Evolutionary conservation across 92 coral and sea anemone genomes (phyloP), one percentile per base, ranked within the genome.

Genomic region (Epizoanthus ramosus): DNA sequence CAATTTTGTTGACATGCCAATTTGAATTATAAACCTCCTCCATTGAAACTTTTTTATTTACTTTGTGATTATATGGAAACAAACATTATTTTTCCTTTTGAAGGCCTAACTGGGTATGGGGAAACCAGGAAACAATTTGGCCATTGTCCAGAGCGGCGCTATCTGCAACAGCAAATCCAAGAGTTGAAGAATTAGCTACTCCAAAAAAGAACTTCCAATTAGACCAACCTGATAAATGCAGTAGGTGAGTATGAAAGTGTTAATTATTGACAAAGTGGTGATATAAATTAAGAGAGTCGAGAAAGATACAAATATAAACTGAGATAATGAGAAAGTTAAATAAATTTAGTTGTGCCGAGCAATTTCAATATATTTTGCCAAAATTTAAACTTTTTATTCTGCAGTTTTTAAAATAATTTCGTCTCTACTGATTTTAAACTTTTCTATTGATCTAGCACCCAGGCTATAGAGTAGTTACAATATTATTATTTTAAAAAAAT

Each of bases 41-140:
- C 45, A 24, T 68, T 24, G 54, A 50, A 50, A 50, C 53, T 83
- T 65, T 64, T 13, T 54, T 41, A 35, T 81, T 45, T 50, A 33
- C 59, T 45, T 53, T 83, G 47, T 66, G 71, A 75, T 61, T 13
- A 47, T 63, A 71, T 7, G 53, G 70, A 21, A 31, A 35, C 7
- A 24, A 39, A 45, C 54, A 82, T 66, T 43, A 50, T 79, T 31
- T 83, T 81, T 57, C 41, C 43, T 61, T 76, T 65, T 39, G 28
- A 68, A 95, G 98, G 85, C 94, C 96, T 17, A 80, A 90, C 25
- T 77, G 82, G 60, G 91, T 87, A 8, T 94, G 98, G 98, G 95
- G 94, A 63, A 87, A 88, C 73, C 98, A 95, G 66, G 95, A 89
- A 16, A 75, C 85, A 33, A 91, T 95, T 61, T 83, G 98, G 89